phyloP scores from a whole-genome alignment of 2,113 vertebrate genomes.

The Scomber colias region DNA sequence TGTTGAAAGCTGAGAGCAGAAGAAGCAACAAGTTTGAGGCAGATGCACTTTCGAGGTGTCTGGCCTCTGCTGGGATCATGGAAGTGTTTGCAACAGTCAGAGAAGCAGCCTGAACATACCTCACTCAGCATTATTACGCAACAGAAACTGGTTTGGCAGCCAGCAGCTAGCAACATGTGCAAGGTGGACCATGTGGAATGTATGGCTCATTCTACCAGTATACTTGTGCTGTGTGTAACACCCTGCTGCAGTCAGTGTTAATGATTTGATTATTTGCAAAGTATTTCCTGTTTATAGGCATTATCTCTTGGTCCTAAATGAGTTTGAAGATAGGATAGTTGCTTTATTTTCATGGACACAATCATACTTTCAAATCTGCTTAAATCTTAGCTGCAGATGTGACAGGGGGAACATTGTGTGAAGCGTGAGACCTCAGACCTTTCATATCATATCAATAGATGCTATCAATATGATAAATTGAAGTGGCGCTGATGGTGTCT shows the following conservation, averaged over 20 bases:
- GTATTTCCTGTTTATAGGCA: constrained; percentile 8
- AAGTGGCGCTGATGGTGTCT: not conserved
- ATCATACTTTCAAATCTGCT: constrained; percentile 41
- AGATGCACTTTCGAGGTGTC: constrained; percentile 21
- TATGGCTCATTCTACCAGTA: constrained; percentile 25
- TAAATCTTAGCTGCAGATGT: constrained; percentile 30
- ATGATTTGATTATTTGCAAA: constrained; percentile 9
- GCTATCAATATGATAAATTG: not conserved
- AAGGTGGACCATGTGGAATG: constrained; percentile 67
- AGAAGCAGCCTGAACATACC: constrained; percentile 45
- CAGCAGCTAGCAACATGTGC: constrained; percentile 51
- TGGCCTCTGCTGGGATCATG: constrained; percentile 2
- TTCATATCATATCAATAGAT: too few relatives aligned
- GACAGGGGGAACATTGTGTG: constrained; percentile 17
- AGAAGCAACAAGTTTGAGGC: constrained; percentile 11
- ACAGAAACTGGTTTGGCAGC: constrained; percentile 78
- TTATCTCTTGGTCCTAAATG: not conserved
- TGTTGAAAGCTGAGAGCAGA: constrained; percentile 37
- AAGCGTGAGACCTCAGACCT: constrained; percentile 23
- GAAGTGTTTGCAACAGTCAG: constrained; percentile 31
- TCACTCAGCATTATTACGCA: constrained; percentile 55
- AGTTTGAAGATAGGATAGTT: constrained; percentile 15
- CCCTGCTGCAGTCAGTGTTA: not conserved
- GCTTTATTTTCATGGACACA: not conserved
- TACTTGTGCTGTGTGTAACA: not conserved